Conservation (phyloP, 2,113 vertebrate genomes). For the Pterocles gutturalis region DNA sequence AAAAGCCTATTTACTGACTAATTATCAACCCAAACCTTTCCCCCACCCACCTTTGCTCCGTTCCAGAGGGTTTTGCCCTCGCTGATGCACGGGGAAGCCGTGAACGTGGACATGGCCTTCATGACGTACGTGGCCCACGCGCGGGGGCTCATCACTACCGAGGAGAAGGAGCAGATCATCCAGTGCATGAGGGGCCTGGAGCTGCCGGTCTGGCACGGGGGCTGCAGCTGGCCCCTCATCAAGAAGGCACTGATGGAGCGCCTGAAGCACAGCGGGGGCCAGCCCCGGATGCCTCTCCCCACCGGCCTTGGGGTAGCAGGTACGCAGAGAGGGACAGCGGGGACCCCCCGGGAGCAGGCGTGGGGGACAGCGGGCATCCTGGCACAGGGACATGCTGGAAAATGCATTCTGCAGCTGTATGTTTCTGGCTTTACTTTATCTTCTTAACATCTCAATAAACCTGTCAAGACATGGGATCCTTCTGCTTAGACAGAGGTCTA, state of each 20-base stretch:
- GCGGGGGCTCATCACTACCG: constrained; percentile 57
- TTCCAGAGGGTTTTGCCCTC: constrained; percentile 80
- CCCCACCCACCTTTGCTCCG: background rate
- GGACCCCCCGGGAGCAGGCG: too few species aligned
- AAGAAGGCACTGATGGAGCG: constrained; percentile 79
- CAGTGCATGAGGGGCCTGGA: constrained; percentile 83
- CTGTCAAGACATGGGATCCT: fast-evolving
- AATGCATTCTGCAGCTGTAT: background rate
- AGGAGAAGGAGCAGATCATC: constrained; percentile 80
- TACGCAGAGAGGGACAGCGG: background rate
- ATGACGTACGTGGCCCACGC: constrained; percentile 82
- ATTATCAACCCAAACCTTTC: background rate
- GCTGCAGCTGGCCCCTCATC: constrained; percentile 79
- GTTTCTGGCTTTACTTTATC: background rate
- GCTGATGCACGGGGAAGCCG: constrained; percentile 84
- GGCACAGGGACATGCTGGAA: fast-evolving
- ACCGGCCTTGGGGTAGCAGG: constrained; percentile 80
- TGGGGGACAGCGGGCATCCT: fast-evolving
- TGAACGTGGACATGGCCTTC: constrained; percentile 85
- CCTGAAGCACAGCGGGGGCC: constrained; percentile 81
- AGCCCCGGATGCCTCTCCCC: constrained; percentile 81
- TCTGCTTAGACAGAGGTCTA: background rate
- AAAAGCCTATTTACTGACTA: background rate
- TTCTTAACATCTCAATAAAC: background rate
- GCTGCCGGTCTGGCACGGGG: constrained; percentile 81